Percentiles rank a stretch among this genome's conserved stretches.
phyloP scores from a whole-genome alignment of 1,140 invertebrate genomes.

The Aleiodes sp. region DNA sequence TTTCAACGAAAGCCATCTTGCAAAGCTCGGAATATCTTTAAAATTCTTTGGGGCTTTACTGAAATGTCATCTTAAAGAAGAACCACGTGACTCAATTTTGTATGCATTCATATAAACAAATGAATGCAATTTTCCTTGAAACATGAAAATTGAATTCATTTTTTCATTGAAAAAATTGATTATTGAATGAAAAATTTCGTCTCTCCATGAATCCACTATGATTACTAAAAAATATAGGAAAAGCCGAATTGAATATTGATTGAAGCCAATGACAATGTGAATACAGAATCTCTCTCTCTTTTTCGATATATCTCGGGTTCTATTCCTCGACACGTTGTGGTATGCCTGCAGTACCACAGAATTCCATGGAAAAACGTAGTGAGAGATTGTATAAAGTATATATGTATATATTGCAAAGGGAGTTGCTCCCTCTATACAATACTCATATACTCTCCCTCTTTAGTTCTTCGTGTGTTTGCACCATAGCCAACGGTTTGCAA shows the following conservation, averaged over 20 bases:
- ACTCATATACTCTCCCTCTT: neutral
- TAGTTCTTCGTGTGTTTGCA: neutral
- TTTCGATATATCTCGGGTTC: too few relatives aligned
- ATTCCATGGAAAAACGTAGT: constrained; percentile 13
- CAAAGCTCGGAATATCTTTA: neutral
- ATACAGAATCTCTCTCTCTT: too few relatives aligned
- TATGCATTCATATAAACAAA: neutral
- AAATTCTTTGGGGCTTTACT: neutral
- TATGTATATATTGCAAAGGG: neutral
- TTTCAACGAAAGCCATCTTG: neutral
- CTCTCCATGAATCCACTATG: too few relatives aligned
- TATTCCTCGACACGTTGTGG: too few relatives aligned
- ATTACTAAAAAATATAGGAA: too few relatives aligned
- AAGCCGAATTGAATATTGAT: too few relatives aligned
- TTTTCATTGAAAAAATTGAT: too few relatives aligned
- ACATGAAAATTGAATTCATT: too few relatives aligned
- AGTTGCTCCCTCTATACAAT: constrained; percentile 3
- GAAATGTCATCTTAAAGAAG: neutral
- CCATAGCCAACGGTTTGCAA: neutral
- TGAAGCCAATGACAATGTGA: too few relatives aligned
- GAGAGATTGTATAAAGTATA: constrained; percentile 3
- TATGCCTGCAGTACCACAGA: neutral
- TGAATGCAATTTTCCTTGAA: too few relatives aligned
- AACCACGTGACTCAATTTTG: neutral
- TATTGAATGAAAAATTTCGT: too few relatives aligned